A percentile compares a stretch with the other conserved stretches of the same genome.
phyloP scores from a whole-genome alignment of 92 coral and sea anemone species.

The Porites divaricata region DNA sequence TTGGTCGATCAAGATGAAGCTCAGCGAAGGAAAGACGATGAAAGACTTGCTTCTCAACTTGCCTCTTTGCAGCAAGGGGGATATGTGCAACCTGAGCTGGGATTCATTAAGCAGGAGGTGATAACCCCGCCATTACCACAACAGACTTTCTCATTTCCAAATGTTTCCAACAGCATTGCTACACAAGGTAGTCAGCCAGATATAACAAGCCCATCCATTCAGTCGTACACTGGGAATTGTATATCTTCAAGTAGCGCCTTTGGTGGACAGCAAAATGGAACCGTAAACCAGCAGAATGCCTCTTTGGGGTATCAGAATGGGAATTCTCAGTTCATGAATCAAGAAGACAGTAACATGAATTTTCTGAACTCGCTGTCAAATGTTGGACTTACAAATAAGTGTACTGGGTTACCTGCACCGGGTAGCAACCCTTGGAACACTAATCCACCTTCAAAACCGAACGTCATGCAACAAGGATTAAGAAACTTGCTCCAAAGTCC shows the following conservation, averaged over 20 bases:
- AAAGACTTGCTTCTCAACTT: slow-evolving; percentile 1
- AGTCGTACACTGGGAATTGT: slow-evolving; percentile 3
- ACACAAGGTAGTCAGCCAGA: slow-evolving; percentile 22
- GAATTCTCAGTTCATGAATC: slow-evolving; percentile 22
- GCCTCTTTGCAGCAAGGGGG: slow-evolving; percentile 33
- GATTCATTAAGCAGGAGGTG: slow-evolving; percentile 67
- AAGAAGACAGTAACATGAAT: slow-evolving; percentile 50
- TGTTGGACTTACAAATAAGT: slow-evolving; percentile 1
- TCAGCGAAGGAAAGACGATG: not conserved
- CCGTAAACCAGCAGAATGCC: not conserved
- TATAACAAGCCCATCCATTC: not conserved
- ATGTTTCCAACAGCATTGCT: slow-evolving; percentile 39
- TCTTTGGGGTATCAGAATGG: slow-evolving; percentile 17
- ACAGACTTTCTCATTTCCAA: slow-evolving; percentile 46
- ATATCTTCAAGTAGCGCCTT: not conserved
- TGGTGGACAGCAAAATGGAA: slow-evolving; percentile 26
- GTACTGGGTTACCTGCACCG: not conserved
- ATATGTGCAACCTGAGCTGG: not conserved
- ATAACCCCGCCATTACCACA: slow-evolving; percentile 71
- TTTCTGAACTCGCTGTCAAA: slow-evolving; percentile 34
- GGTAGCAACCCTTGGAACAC: slow-evolving; percentile 9
- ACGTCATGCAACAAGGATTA: slow-evolving; percentile 19
- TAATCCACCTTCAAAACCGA: slow-evolving; percentile 11
- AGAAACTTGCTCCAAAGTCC: slow-evolving; percentile 32
- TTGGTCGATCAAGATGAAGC: slow-evolving; percentile 1